A percentile compares a stretch with the other conserved stretches of the same genome.
phyloP scores from a whole-genome alignment of 2,797 vertebrate species.

The Hapalemur alaotrensis region DNA sequence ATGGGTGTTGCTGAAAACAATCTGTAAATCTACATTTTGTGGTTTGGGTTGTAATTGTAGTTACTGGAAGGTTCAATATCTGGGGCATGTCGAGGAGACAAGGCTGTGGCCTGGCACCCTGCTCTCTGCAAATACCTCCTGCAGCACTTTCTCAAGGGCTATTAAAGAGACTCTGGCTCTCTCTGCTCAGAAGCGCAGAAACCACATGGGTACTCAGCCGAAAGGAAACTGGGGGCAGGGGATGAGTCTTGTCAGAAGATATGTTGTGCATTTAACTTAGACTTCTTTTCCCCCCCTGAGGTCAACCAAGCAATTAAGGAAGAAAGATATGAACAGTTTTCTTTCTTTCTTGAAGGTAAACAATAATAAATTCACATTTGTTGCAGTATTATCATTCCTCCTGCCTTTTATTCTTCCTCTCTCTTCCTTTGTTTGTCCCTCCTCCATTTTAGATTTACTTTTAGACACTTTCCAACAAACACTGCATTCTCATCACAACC shows the following conservation, averaged over 20 bases:
- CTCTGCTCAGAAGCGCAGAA: constrained; percentile 85
- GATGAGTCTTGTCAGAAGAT: constrained; percentile 68
- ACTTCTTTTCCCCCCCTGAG: constrained; percentile 65
- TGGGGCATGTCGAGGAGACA: constrained; percentile 94
- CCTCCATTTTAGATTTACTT: constrained; percentile 65
- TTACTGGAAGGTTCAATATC: constrained; percentile 99
- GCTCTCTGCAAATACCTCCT: constrained; percentile 88
- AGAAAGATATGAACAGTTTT: constrained; percentile 76
- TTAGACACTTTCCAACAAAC: constrained; percentile 62
- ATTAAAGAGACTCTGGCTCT: constrained; percentile 85
- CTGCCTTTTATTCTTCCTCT: background rate
- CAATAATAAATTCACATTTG: constrained; percentile 76
- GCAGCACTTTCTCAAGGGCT: constrained; percentile 88
- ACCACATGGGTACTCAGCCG: constrained; percentile 85
- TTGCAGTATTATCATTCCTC: constrained; percentile 18
- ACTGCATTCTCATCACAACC: constrained; percentile 42
- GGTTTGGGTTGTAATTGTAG: constrained; percentile 97
- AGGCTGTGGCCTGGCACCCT: constrained; percentile 94
- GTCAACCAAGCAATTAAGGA: constrained; percentile 86
- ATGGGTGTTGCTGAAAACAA: constrained; percentile 97
- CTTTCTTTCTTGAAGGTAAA: constrained; percentile 82
- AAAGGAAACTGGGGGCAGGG: constrained; percentile 75
- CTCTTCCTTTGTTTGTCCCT: constrained; percentile 27
- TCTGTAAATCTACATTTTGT: constrained; percentile 96
- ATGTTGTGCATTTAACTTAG: constrained; percentile 82